A percentile compares a stretch with the other conserved stretches of the same genome.
phyloP scores from a whole-genome alignment of 2,113 vertebrate genomes.

The Chamaetylas fuelleborni region DNA sequence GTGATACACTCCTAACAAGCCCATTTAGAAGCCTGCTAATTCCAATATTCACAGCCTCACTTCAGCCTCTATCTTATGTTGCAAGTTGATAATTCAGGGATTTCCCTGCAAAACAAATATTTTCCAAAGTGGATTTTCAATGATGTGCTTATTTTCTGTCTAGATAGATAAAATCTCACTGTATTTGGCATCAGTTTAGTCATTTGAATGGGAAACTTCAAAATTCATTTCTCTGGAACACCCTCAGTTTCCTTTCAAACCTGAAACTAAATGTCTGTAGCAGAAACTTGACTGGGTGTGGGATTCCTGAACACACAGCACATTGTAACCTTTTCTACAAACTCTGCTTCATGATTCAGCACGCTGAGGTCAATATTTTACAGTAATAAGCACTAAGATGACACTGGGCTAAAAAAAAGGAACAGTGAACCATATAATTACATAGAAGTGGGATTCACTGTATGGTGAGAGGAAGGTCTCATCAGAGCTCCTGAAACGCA shows the following conservation, averaged over 20 bases:
- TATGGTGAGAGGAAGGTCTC: background rate
- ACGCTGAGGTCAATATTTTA: constrained; percentile 34
- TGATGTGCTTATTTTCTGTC: background rate
- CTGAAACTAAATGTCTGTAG: background rate
- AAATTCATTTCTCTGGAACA: background rate
- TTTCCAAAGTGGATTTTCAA: background rate
- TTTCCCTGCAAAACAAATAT: background rate
- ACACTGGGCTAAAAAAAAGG: background rate
- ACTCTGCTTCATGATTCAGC: constrained; percentile 13
- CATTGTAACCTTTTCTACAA: background rate
- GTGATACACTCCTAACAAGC: background rate
- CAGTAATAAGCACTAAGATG: background rate
- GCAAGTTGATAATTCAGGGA: background rate
- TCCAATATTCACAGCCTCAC: background rate
- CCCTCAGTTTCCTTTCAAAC: background rate
- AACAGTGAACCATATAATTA: background rate
- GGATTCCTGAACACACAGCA: background rate
- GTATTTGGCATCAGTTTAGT: background rate
- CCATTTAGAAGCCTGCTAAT: background rate
- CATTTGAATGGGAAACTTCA: background rate
- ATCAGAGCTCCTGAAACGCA: background rate
- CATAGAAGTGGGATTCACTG: background rate
- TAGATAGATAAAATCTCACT: background rate
- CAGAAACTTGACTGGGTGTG: background rate
- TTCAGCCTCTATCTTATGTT: background rate